Evolutionary conservation across 2,797 vertebrate species (phyloP), one percentile per base, ranked within the genome.

Genomic region (Phalloptychus januarius): DNA sequence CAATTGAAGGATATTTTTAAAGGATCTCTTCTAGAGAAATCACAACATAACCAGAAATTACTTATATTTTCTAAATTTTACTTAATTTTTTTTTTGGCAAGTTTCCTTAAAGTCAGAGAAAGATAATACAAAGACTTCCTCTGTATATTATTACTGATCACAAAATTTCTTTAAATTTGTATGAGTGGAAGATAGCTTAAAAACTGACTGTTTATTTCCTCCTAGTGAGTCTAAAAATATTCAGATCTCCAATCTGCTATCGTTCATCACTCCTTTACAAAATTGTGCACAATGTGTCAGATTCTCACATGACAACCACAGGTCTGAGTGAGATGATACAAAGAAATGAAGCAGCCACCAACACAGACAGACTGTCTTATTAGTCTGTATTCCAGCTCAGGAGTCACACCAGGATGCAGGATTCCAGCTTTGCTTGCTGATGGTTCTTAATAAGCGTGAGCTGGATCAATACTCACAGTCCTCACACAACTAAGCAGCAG

Each of bases 381-480:
- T 85, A 80, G 88, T 80, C 88, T 81, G 76, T 85, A 85, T 69
- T 78, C 70, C 83, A 82, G 85, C 71, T 83, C 80, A 73, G 87
- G 91, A 93, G 87, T 94, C 86, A 83, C 94, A 93, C 75, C 63
- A 38, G 74, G 56, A 90, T 95, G 97, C 94, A 92, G 92, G 95
- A 97, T 97, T 96, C 95, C 90, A 91, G 92, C 87, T 2, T 2
- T 75, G 78, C 81, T 48, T 91, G 91, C 89, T 88, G 71, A 61
- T 78, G 48, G 45, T 61, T 77, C 71, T 78, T 73, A 63, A 74
- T 83, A 46, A 81, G 75, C 71, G 61, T 45, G 38, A 52, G 12
- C 3, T 52, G 16, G 56, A 71, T 73, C 72, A 48, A 40, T 54
- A 31, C 74, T 0, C 46, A 75, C 31, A 28, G 61, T 5, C 63